phyloP scores from a whole-genome alignment of 2,113 vertebrate genomes.

The Oxyura jamaicensis region DNA sequence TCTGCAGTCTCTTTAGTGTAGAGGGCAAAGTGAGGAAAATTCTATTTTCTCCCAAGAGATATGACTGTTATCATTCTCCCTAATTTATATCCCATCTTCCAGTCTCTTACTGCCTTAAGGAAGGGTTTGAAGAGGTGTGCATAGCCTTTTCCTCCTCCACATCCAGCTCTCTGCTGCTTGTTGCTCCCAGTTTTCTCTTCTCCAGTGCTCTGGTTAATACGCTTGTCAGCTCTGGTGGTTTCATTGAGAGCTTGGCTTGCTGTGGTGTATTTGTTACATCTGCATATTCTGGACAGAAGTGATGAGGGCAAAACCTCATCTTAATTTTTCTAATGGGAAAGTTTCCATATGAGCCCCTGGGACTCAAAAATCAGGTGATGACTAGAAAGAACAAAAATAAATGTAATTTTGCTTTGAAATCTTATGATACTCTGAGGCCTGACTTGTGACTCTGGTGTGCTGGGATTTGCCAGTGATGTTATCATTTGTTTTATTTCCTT shows the following conservation, averaged over 20 bases:
- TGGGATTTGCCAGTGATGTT: background rate
- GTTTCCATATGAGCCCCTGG: background rate
- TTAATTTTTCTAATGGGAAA: background rate
- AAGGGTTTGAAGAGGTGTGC: background rate
- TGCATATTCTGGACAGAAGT: background rate
- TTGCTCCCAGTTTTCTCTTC: background rate
- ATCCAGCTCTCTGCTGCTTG: background rate
- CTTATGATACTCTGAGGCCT: background rate
- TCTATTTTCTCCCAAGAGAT: background rate
- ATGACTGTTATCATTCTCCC: background rate
- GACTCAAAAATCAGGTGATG: background rate
- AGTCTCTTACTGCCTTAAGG: background rate
- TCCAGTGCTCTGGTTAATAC: background rate
- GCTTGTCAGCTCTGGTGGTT: background rate
- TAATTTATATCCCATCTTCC: background rate
- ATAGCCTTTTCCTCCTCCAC: background rate
- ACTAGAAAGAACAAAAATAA: slow-evolving; percentile 15
- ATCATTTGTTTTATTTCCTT: background rate
- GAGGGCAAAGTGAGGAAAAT: background rate
- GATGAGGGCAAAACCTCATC: background rate
- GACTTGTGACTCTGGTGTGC: background rate
- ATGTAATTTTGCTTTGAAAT: background rate
- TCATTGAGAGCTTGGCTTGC: background rate
- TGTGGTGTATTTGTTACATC: background rate
- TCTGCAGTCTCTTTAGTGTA: background rate